Conservation (phyloP, 2,888 invertebrate genomes). For the Leucophenga montana region DNA sequence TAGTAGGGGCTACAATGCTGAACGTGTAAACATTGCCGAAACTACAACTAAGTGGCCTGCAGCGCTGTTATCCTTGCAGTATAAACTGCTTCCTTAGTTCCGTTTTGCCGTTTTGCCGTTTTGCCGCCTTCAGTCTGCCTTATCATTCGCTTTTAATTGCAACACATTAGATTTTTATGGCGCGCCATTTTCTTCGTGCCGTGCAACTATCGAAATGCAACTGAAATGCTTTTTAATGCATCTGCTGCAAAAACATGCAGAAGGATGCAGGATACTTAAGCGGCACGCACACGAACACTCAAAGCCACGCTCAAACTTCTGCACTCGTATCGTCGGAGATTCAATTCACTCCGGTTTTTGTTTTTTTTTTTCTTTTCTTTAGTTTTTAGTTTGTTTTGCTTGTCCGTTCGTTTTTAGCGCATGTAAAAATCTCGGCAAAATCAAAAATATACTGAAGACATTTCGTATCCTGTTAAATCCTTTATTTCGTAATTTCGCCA, state of each 20-base stretch:
- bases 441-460: conserved; percentile 64
- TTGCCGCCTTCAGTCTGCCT: conserved; percentile 31
- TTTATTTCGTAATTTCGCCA: conserved; percentile 50
- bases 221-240: conserved; percentile 46
- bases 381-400: too few species aligned
- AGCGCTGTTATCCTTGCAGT: conserved; percentile 20
- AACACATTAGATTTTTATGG: conserved; percentile 20
- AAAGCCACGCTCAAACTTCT: conserved; percentile 32
- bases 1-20: neutral
- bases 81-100: conserved; percentile 12
- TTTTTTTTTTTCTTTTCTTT: too few species aligned
- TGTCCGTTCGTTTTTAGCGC: neutral
- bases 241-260: conserved; percentile 28
- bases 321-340: conserved; percentile 7
- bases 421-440: conserved; percentile 64
- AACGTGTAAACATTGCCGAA: conserved; percentile 4
- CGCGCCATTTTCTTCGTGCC: conserved; percentile 46
- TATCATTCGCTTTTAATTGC: conserved; percentile 27
- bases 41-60: conserved; percentile 6
- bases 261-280: neutral
- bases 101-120: conserved; percentile 10
- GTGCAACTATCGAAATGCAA: conserved; percentile 52
- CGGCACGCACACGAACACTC: conserved; percentile 20
- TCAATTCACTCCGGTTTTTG: too few species aligned
- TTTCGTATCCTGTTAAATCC: conserved; percentile 58